Evolutionary conservation across 2,113 vertebrate species (phyloP).

Genomic region (Scytalopus superciliaris): DNA sequence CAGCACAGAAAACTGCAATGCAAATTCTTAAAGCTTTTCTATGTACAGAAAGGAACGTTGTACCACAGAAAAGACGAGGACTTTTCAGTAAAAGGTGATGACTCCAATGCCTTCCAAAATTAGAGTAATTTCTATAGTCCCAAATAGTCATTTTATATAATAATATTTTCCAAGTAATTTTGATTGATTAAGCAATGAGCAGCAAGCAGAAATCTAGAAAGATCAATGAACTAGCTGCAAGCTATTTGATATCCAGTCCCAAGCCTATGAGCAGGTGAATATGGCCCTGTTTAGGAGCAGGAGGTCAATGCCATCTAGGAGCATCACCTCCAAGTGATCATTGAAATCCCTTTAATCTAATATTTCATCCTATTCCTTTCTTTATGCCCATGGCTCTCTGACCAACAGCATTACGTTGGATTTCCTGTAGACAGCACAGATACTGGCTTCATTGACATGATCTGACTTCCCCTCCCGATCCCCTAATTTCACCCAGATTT

Average conservation of each 20-base stretch:
- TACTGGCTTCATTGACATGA: neutral
- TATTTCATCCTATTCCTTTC: neutral
- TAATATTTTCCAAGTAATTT: neutral
- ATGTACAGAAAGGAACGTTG: neutral
- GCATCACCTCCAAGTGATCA: neutral
- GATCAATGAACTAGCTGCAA: neutral
- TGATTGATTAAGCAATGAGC: neutral
- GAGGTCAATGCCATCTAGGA: neutral
- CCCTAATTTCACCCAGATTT: neutral
- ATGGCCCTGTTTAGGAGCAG: accelerated
- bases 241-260: neutral
- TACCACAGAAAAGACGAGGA: neutral
- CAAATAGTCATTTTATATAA: neutral
- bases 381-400: neutral
- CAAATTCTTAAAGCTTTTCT: neutral
- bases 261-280: neutral
- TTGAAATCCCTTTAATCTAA: neutral
- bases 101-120: neutral
- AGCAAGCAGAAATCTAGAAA: neutral
- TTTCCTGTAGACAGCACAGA: neutral
- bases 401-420: neutral
- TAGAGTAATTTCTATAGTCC: neutral
- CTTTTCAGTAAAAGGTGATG: neutral
- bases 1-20: neutral
- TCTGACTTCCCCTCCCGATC: neutral